Conservation (phyloP, 2,888 invertebrate species). For the Hyppa rectilinea region DNA sequence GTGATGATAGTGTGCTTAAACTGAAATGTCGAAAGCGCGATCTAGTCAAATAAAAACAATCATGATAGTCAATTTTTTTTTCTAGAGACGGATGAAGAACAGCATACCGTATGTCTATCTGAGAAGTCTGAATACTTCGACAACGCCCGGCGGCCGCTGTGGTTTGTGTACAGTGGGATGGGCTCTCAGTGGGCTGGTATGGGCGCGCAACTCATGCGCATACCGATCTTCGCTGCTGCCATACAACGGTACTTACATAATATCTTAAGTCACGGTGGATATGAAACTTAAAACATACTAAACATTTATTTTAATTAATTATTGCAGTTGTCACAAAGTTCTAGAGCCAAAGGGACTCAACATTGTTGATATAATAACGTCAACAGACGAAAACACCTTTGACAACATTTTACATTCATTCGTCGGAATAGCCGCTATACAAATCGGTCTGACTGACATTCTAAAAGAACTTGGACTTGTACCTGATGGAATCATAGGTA, state of each 20-base stretch:
- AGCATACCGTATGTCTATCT: conserved; percentile 79
- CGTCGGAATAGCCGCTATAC: conserved; percentile 85
- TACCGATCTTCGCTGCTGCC: conserved; percentile 91
- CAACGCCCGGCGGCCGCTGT: conserved; percentile 88
- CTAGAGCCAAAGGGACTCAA: conserved; percentile 92
- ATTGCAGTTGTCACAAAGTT: conserved; percentile 86
- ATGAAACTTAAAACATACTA: background rate
- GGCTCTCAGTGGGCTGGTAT: conserved; percentile 93
- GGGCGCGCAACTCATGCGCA: conserved; percentile 91
- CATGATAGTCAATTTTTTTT: background rate
- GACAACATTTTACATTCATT: conserved; percentile 90
- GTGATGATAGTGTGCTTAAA: no score
- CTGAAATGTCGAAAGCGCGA: background rate
- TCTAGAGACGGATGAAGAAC: conserved; percentile 68
- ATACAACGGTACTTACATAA: conserved; percentile 82
- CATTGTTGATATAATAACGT: conserved; percentile 92
- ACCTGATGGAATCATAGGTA: conserved; percentile 95
- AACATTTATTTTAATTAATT: no score
- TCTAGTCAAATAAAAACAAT: background rate
- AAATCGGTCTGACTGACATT: conserved; percentile 90
- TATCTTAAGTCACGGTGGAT: background rate
- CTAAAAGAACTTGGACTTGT: conserved; percentile 90
- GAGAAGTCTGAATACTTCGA: conserved; percentile 89
- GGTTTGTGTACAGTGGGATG: conserved; percentile 94
- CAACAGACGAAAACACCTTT: conserved; percentile 88